phyloP scores from a whole-genome alignment of 2,113 vertebrate genomes.

The Sander vitreus region DNA sequence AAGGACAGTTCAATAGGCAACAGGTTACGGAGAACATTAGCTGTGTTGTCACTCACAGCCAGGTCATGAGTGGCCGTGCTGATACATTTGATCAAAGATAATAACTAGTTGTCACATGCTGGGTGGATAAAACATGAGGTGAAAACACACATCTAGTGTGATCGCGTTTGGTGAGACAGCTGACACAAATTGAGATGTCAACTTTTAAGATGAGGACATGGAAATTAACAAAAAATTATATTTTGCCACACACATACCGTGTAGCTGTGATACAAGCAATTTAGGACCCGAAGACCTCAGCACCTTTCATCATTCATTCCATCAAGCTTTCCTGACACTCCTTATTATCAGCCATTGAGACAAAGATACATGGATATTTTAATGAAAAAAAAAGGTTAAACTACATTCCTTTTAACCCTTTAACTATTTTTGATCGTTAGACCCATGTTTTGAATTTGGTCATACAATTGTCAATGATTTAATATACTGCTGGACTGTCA shows the following conservation, averaged over 20 bases:
- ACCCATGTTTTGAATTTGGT: not conserved
- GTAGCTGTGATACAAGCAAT: not conserved
- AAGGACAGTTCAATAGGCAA: conserved; percentile 5
- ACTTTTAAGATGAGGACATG: not conserved
- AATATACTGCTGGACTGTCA: not conserved
- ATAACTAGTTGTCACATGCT: too few relatives aligned
- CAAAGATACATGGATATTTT: too few relatives aligned
- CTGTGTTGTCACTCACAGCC: not conserved
- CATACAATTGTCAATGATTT: too few relatives aligned
- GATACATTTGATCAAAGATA: not conserved
- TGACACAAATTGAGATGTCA: not conserved
- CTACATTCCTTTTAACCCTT: not conserved
- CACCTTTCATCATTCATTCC: not conserved
- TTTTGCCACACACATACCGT: not conserved
- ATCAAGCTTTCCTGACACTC: not conserved
- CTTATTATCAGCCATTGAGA: not conserved
- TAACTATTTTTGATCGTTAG: not conserved
- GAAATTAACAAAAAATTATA: too few relatives aligned
- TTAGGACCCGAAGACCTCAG: not conserved
- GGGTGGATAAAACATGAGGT: not conserved
- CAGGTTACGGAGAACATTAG: not conserved
- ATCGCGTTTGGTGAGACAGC: not conserved
- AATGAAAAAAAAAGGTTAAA: too few relatives aligned
- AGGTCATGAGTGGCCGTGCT: not conserved
- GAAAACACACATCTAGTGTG: not conserved